Conservation (phyloP, 1,140 invertebrate genomes). For the Calliopsis andreniformis region DNA sequence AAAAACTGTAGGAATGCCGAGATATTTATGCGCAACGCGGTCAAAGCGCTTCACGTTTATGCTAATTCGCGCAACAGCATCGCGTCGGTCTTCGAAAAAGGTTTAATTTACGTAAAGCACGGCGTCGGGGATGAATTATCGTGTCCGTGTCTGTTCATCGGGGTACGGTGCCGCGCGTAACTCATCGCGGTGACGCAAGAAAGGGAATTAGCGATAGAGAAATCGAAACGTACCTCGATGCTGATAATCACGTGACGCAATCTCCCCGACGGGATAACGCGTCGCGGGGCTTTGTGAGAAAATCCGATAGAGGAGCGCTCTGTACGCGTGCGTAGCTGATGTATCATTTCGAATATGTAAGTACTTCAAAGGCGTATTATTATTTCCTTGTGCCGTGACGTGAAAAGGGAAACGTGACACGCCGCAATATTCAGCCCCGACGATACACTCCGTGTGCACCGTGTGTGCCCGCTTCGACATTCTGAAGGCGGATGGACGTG, state of each 20-base stretch:
- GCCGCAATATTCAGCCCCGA: constrained; percentile 60
- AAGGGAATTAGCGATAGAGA: constrained; percentile 9
- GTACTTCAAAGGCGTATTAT: constrained; percentile 60
- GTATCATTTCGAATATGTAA: constrained; percentile 45
- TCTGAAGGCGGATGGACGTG: constrained; percentile 57
- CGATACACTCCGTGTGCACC: constrained; percentile 46
- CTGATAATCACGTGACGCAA: constrained; percentile 14
- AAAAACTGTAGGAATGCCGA: neutral
- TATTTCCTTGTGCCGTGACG: constrained; percentile 62
- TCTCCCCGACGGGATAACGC: neutral
- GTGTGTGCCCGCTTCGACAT: constrained; percentile 49
- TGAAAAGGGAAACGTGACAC: constrained; percentile 64
- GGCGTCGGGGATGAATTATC: constrained; percentile 19
- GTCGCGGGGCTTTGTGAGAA: constrained; percentile 12
- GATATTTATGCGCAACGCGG: constrained; percentile 20
- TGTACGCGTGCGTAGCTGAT: constrained; percentile 14
- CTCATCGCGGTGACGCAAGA: constrained; percentile 7
- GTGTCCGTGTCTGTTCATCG: neutral
- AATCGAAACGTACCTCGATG: neutral
- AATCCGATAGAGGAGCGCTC: constrained; percentile 27
- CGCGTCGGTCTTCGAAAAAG: neutral
- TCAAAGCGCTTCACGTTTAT: constrained; percentile 33
- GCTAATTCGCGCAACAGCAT: constrained; percentile 16
- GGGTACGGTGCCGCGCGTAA: neutral
- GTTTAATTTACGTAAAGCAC: constrained; percentile 26